Percentiles rank a stretch among this genome's conserved stretches.
Evolutionary conservation across 2,888 invertebrate genomes (phyloP).

Genomic region (Prostheceraeus crozeri): DNA sequence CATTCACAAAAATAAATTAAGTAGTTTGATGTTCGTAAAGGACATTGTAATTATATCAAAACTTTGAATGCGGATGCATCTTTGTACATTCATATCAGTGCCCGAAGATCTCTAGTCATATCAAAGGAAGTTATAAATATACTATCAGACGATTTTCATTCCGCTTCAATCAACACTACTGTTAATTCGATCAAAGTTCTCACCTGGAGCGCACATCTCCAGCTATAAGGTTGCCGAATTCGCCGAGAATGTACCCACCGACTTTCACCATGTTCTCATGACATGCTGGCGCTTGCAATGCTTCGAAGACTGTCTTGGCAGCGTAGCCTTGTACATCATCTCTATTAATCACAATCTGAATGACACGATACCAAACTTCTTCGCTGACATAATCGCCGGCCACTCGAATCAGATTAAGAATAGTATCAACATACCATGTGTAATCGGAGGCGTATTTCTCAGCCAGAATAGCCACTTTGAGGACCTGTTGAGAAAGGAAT

Average conservation of each 20-base stretch:
- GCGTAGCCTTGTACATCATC: constrained; percentile 99
- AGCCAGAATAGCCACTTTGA: constrained; percentile 95
- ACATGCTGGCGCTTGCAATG: constrained; percentile 93
- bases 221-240: constrained; percentile 97
- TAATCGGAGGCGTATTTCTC: constrained; percentile 99
- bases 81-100: no score
- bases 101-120: no score
- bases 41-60: no score
- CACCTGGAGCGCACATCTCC: constrained; percentile 82
- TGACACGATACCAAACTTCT: constrained; percentile 84
- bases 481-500: no score
- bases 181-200: no score
- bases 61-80: no score
- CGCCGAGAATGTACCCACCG: constrained; percentile 95
- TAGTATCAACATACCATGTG: constrained; percentile 93
- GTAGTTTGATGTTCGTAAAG: no score
- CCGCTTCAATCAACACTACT: no score
- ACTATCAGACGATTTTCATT: no score
- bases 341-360: constrained; percentile 96
- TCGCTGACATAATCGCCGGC: constrained; percentile 99
- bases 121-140: no score
- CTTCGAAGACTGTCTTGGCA: constrained; percentile 97
- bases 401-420: constrained; percentile 93
- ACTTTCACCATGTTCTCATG: constrained; percentile 99
- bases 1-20: no score